A percentile compares a stretch with the other conserved stretches of the same genome.
phyloP scores from a whole-genome alignment of 1,140 invertebrate genomes.

The Steinernema khuongi region DNA sequence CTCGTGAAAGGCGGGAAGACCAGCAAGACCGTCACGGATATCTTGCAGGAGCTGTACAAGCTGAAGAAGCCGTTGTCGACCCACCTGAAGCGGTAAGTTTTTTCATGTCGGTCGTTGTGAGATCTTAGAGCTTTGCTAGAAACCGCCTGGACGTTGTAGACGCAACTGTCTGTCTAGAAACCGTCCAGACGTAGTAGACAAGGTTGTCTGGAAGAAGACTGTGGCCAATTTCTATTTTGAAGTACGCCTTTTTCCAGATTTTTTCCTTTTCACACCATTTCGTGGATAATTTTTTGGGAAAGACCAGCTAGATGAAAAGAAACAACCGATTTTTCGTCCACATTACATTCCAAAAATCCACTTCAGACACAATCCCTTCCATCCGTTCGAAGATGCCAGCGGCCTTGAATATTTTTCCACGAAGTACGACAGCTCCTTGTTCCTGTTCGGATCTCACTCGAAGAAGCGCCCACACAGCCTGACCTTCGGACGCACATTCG shows the following conservation, averaged over 20 bases:
- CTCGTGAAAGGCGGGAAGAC: slow-evolving; percentile 80
- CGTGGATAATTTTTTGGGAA: too few species aligned
- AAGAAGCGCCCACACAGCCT: slow-evolving; percentile 93
- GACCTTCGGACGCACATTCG: slow-evolving; percentile 78
- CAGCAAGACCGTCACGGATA: slow-evolving; percentile 69
- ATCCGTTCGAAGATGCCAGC: slow-evolving; percentile 77
- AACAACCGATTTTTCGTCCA: too few species aligned
- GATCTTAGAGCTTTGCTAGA: too few species aligned
- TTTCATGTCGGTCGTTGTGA: neutral
- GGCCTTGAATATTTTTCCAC: slow-evolving; percentile 76
- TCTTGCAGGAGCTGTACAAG: slow-evolving; percentile 75
- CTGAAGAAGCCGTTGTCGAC: slow-evolving; percentile 62
- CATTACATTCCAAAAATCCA: neutral
- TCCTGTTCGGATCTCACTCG: slow-evolving; percentile 72
- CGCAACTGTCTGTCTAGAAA: slow-evolving; percentile 24
- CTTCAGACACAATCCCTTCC: slow-evolving; percentile 71
- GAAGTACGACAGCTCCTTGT: slow-evolving; percentile 81
- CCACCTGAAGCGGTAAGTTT: slow-evolving; percentile 45
- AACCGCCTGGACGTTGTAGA: slow-evolving; percentile 25
- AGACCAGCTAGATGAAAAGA: too few species aligned
- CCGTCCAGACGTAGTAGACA: too few species aligned
- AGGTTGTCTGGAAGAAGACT: too few species aligned
- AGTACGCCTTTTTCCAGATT: too few species aligned
- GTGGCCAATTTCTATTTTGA: too few species aligned
- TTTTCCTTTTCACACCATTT: too few species aligned